These are phyloP conservation scores for Drymonia ruficornis DNA, from an alignment of 2,888 invertebrate genomes.

Conservation along the genomic window DNA sequence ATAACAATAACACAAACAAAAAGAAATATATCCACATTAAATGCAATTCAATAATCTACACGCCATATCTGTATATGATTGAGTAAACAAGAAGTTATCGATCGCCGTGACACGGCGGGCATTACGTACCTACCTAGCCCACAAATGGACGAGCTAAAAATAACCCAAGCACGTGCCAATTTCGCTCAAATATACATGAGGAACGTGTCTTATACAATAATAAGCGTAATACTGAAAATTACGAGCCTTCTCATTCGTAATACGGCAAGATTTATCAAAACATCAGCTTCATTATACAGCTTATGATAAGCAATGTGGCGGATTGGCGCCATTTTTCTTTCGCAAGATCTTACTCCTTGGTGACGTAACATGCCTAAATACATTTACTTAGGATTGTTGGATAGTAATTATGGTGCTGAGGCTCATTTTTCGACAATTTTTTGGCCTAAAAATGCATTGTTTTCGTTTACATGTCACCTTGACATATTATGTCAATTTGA, in stretches of 20 bases:
- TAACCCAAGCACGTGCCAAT: constrained; percentile 74
- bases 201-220: constrained; percentile 33
- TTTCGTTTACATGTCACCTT: constrained; percentile 82
- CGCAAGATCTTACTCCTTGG: constrained; percentile 57
- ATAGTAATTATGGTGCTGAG: constrained; percentile 25
- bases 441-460: constrained; percentile 64
- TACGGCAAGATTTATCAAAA: not conserved
- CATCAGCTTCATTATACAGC: constrained; percentile 1
- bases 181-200: constrained; percentile 21
- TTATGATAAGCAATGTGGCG: constrained; percentile 48
- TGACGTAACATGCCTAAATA: constrained; percentile 78
- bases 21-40: constrained; percentile 27
- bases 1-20: constrained; percentile 78
- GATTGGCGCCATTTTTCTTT: constrained; percentile 84
- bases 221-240: constrained; percentile 8
- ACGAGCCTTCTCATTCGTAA: not conserved
- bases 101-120: constrained; percentile 46
- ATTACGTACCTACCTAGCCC: constrained; percentile 47
- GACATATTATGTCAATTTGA: constrained; percentile 83
- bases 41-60: constrained; percentile 8
- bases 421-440: constrained; percentile 51
- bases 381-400: constrained; percentile 35
- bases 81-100: constrained; percentile 41
- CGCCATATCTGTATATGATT: constrained; percentile 10
- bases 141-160: constrained; percentile 66